phyloP scores from a whole-genome alignment of 1,140 invertebrate species.

The Drosophila murphyi region DNA sequence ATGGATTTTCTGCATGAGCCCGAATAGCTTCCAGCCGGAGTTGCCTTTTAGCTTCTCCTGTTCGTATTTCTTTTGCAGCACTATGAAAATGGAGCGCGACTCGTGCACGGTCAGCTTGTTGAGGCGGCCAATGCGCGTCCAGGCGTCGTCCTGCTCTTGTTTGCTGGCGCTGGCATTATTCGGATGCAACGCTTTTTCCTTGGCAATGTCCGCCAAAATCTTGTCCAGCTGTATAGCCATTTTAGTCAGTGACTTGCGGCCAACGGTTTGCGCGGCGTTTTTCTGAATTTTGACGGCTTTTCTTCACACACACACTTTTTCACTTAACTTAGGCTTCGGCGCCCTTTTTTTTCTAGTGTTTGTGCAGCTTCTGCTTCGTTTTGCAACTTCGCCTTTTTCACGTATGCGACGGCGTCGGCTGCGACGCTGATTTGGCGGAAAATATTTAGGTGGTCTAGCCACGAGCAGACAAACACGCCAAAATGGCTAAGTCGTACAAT shows the following conservation, averaged over 20 bases:
- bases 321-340: constrained; percentile 36
- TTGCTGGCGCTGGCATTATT: constrained; percentile 71
- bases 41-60: constrained; percentile 75
- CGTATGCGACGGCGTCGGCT: constrained; percentile 56
- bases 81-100: constrained; percentile 80
- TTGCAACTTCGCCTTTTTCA: constrained; percentile 66
- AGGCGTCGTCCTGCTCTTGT: constrained; percentile 79
- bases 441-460: constrained; percentile 39
- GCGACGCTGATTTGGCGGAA: constrained; percentile 75
- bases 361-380: constrained; percentile 57
- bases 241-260: constrained; percentile 70
- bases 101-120: constrained; percentile 81
- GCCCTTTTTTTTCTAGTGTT: constrained; percentile 49
- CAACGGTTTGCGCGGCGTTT: constrained; percentile 51
- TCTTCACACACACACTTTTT: constrained; percentile 27
- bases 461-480: constrained; percentile 23
- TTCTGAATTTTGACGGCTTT: constrained; percentile 69
- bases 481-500: constrained; percentile 15
- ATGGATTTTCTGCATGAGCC: constrained; percentile 77
- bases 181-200: constrained; percentile 76
- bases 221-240: constrained; percentile 82
- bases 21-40: constrained; percentile 76
- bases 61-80: constrained; percentile 81
- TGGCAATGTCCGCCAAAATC: constrained; percentile 75
- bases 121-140: constrained; percentile 73